A percentile compares a stretch with the other conserved stretches of the same genome.
These are phyloP conservation scores for Orchestes rusci DNA, from an alignment of 2,888 invertebrate genomes.

Conservation along the genomic window DNA sequence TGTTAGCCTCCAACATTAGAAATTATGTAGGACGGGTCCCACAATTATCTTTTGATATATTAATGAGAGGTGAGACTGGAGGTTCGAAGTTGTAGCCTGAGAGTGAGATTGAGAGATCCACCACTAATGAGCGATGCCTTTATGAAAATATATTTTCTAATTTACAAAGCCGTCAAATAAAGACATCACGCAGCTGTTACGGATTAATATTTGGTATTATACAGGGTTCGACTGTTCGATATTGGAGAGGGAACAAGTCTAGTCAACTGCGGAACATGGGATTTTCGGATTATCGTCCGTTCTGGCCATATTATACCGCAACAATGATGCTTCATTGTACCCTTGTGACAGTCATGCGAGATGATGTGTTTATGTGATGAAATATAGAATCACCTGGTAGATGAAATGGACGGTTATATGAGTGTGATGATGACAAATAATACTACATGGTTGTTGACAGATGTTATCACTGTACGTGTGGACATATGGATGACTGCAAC, in stretches of 20 bases:
- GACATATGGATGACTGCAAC: too few species aligned
- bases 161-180: neutral
- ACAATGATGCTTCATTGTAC: neutral
- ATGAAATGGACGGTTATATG: too few species aligned
- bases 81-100: neutral
- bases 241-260: conserved; percentile 11
- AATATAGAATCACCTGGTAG: too few species aligned
- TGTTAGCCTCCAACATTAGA: conserved; percentile 24
- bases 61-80: conserved; percentile 18
- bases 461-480: too few species aligned
- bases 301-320: conserved; percentile 7
- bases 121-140: too few species aligned
- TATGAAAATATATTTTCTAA: neutral
- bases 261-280: conserved; percentile 22
- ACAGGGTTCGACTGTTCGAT: too few species aligned
- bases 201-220: conserved; percentile 14
- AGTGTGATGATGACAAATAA: too few species aligned
- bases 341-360: too few species aligned
- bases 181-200: conserved; percentile 12
- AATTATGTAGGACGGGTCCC: conserved; percentile 17
- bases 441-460: too few species aligned
- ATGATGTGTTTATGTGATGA: too few species aligned
- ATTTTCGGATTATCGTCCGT: conserved; percentile 18
- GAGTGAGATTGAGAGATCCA: conserved; percentile 2
- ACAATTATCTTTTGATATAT: conserved; percentile 24